Evolutionary conservation across 35 echinoderm and acorn worm genomes (phyloP).

Genomic region (Lytechinus variegatus): DNA sequence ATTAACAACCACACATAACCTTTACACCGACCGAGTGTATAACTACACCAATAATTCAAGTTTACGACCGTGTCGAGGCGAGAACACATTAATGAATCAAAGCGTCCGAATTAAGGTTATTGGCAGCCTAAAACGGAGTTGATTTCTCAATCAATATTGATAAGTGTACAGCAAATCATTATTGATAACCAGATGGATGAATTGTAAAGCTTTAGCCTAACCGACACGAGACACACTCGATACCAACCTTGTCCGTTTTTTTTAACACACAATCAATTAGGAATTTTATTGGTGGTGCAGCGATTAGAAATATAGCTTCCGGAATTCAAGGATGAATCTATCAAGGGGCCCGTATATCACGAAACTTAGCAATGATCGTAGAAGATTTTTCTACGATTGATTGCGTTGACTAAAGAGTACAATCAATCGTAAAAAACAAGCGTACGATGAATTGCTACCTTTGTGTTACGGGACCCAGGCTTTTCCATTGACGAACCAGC

Average conservation of each 20-base stretch:
- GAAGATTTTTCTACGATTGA: too few species aligned
- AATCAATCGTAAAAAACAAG: too few species aligned
- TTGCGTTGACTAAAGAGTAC: too few species aligned
- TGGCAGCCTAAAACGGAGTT: not conserved
- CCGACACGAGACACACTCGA: not conserved
- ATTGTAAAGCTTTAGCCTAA: not conserved
- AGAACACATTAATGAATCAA: not conserved
- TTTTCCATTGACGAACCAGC: too few species aligned
- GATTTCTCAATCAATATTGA: not conserved
- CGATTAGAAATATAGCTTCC: conserved; percentile 18
- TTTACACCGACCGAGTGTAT: not conserved
- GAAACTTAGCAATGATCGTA: too few species aligned
- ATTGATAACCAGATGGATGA: not conserved
- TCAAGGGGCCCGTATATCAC: not conserved
- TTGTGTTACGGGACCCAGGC: too few species aligned
- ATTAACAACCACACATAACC: not conserved
- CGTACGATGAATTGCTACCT: too few species aligned
- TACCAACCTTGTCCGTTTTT: not conserved
- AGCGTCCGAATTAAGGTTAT: not conserved
- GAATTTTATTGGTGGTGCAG: not conserved
- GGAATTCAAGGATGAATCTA: conserved; percentile 1
- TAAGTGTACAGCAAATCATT: not conserved
- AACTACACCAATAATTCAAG: not conserved
- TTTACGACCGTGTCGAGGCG: not conserved
- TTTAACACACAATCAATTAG: not conserved